Conservation (phyloP, 2,888 invertebrate genomes). For the Cerceris ruficornis region DNA sequence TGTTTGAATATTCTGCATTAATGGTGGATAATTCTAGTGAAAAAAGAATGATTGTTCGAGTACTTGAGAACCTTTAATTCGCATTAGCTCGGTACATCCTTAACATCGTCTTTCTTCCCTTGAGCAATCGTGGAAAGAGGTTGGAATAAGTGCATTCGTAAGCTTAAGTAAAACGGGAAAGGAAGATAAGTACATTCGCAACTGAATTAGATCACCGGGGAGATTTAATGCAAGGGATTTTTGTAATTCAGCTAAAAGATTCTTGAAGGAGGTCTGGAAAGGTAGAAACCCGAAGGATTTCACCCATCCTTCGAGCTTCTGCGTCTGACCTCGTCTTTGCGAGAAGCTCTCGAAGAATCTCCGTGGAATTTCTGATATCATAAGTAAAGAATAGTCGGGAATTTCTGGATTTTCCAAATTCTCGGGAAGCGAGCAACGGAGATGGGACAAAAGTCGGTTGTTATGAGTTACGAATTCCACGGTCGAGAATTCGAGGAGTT, state of each 20-base stretch:
- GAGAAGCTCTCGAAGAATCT: conserved; percentile 13
- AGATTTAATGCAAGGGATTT: not conserved
- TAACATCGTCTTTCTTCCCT: no score
- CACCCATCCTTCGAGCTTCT: not conserved
- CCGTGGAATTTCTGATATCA: conserved; percentile 15
- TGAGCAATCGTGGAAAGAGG: no score
- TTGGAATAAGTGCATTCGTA: no score
- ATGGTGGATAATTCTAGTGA: no score
- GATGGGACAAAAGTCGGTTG: conserved; percentile 16
- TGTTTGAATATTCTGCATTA: no score
- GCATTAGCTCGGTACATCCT: no score
- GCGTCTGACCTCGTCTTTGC: not conserved
- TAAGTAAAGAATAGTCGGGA: conserved; percentile 21
- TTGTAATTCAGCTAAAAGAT: not conserved
- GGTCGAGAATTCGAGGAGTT: not conserved
- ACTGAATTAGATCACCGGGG: not conserved
- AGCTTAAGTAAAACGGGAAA: no score
- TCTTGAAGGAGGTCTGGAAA: not conserved
- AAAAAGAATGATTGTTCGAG: no score
- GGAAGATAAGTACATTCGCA: not conserved
- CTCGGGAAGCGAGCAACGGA: not conserved
- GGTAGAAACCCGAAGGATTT: not conserved
- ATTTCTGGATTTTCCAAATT: conserved; percentile 31
- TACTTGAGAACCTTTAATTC: no score
- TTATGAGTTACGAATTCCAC: conserved; percentile 12